These are phyloP conservation scores for Dissostichus mawsoni DNA, from an alignment of 2,113 vertebrate genomes.

Conservation along the genomic window DNA sequence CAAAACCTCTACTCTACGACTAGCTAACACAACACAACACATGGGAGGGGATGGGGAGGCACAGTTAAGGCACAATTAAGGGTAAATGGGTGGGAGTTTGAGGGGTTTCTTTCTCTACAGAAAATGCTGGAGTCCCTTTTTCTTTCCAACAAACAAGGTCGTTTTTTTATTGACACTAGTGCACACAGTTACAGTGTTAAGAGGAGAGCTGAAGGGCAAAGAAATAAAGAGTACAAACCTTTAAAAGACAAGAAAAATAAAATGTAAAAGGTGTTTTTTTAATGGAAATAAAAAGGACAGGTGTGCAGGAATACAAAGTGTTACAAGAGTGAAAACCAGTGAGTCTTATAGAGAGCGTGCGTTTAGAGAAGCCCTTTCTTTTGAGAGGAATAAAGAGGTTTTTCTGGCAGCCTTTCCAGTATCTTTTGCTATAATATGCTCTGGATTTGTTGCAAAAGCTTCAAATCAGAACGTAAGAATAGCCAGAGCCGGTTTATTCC, in stretches of 20 bases:
- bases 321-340: conserved; percentile 51
- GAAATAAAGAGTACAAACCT: conserved; percentile 49
- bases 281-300: conserved; percentile 59
- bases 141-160: conserved; percentile 81
- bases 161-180: conserved; percentile 93
- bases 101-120: conserved; percentile 62
- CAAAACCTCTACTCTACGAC: conserved; percentile 50
- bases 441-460: not conserved
- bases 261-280: conserved; percentile 66
- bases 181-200: conserved; percentile 88
- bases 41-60: not conserved
- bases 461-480: not conserved
- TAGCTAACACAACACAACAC: conserved; percentile 63
- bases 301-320: conserved; percentile 71
- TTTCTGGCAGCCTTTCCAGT: not conserved
- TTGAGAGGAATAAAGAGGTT: conserved; percentile 4
- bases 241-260: conserved; percentile 41
- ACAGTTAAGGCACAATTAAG: not conserved
- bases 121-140: conserved; percentile 86
- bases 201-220: conserved; percentile 80
- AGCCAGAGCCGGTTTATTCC: not conserved
- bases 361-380: conserved; percentile 7
- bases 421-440: not conserved
- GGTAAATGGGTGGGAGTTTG: not conserved
- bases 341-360: conserved; percentile 27